Percentiles rank a stretch among this genome's conserved stretches.
phyloP scores from a whole-genome alignment of 2,888 invertebrate species.

The Palloptera scutellata region DNA sequence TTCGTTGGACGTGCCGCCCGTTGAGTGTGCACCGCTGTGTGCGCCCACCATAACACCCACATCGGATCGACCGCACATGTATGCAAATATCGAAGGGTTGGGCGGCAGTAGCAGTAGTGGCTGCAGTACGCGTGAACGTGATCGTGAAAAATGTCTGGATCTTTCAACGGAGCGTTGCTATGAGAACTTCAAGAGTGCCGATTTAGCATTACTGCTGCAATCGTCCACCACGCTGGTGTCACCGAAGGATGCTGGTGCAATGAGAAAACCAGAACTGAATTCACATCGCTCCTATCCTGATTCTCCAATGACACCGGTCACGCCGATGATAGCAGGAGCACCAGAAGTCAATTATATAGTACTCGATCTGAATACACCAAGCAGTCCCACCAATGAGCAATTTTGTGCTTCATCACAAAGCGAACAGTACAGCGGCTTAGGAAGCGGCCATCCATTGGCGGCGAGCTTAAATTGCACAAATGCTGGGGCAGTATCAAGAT shows the following conservation, averaged over 20 bases:
- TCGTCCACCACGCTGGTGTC: constrained; percentile 20
- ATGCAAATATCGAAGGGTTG: constrained; percentile 54
- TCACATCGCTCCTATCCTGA: no score
- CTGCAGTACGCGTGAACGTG: constrained; percentile 21
- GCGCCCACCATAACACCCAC: constrained; percentile 52
- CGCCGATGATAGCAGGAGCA: constrained; percentile 35
- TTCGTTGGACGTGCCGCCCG: constrained; percentile 59
- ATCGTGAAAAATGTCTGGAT: constrained; percentile 37
- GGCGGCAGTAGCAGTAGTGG: not conserved
- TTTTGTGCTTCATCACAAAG: constrained; percentile 10
- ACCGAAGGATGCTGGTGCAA: no score
- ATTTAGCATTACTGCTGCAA: constrained; percentile 46
- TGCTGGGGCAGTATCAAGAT: not conserved
- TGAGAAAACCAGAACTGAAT: no score
- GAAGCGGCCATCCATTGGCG: constrained; percentile 44
- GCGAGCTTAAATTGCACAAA: constrained; percentile 4
- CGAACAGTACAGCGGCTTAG: constrained; percentile 32
- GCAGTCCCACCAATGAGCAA: constrained; percentile 52
- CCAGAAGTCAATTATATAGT: constrained; percentile 63
- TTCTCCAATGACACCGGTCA: not conserved
- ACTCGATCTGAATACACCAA: constrained; percentile 60
- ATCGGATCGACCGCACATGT: constrained; percentile 49
- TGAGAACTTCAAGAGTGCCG: constrained; percentile 55
- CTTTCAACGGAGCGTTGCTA: constrained; percentile 52
- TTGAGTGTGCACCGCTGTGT: constrained; percentile 58